Conservation (phyloP, 2,888 invertebrate genomes). For the Pantelozetes paolii region DNA sequence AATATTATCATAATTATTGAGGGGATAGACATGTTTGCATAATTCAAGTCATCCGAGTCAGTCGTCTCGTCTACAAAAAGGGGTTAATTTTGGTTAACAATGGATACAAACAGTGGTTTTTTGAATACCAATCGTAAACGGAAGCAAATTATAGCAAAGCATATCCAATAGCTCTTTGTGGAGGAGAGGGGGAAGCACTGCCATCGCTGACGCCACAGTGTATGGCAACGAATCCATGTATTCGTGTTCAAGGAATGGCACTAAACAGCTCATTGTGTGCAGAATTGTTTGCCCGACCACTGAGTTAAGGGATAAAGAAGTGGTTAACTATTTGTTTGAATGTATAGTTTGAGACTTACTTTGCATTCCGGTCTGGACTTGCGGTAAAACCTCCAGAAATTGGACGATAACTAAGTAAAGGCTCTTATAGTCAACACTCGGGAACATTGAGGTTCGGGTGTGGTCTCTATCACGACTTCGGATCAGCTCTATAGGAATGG, state of each 20-base stretch:
- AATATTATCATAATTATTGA: constrained; percentile 96
- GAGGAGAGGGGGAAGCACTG: constrained; percentile 79
- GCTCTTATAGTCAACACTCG: constrained; percentile 47
- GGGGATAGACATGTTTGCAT: constrained; percentile 56
- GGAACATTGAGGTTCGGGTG: constrained; percentile 69
- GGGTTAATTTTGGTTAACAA: constrained; percentile 5
- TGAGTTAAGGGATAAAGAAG: constrained; percentile 55
- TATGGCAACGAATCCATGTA: constrained; percentile 92
- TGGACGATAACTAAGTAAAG: constrained; percentile 37
- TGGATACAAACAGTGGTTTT: too few species aligned
- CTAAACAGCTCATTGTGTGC: constrained; percentile 86
- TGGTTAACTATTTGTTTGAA: not conserved
- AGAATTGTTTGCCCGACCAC: constrained; percentile 89
- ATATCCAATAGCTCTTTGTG: constrained; percentile 93
- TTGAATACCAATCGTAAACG: constrained; percentile 80
- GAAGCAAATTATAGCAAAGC: constrained; percentile 89
- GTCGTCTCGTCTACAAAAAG: constrained; percentile 7
- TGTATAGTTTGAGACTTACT: constrained; percentile 1
- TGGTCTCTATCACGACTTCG: constrained; percentile 79
- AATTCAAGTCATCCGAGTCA: constrained; percentile 49
- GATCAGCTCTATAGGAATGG: constrained; percentile 84
- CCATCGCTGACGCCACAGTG: constrained; percentile 86
- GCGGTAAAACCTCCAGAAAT: constrained; percentile 40
- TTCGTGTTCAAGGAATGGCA: constrained; percentile 94
- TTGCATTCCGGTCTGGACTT: constrained; percentile 50